A percentile compares a stretch with the other conserved stretches of the same genome.
Conservation (phyloP, 2,113 vertebrate species). For the Bungarus multicinctus region DNA sequence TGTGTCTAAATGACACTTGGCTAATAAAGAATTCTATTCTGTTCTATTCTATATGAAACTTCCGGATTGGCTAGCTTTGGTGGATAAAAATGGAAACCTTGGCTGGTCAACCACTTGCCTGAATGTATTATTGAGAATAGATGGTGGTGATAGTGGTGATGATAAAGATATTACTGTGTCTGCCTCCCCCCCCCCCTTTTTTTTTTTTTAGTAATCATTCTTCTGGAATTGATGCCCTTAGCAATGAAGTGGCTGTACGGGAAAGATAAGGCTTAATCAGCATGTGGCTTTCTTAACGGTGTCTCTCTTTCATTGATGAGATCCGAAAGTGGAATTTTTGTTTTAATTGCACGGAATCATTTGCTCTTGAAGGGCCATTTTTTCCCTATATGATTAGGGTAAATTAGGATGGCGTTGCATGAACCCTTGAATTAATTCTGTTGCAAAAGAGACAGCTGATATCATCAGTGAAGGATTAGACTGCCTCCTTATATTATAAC, state of each 20-base stretch:
- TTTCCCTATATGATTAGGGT: slow-evolving; percentile 47
- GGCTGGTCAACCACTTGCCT: not conserved
- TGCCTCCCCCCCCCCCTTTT: not conserved
- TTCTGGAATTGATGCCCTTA: slow-evolving; percentile 50
- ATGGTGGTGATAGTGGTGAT: not conserved
- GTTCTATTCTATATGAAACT: no score
- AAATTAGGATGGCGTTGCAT: slow-evolving; percentile 47
- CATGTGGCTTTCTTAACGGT: slow-evolving; percentile 62
- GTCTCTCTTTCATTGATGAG: slow-evolving; percentile 55
- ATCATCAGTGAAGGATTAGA: slow-evolving; percentile 1
- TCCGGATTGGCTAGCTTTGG: not conserved
- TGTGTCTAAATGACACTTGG: no score
- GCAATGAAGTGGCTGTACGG: slow-evolving; percentile 61
- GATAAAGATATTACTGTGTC: not conserved
- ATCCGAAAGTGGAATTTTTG: slow-evolving; percentile 60
- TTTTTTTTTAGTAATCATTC: slow-evolving; percentile 41
- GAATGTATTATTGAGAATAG: not conserved
- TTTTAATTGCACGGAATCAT: slow-evolving; percentile 60
- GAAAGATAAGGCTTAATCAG: slow-evolving; percentile 74
- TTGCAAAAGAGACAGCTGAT: slow-evolving; percentile 44
- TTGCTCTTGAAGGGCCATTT: slow-evolving; percentile 50
- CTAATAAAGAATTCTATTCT: no score
- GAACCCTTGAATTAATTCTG: slow-evolving; percentile 47
- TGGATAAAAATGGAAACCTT: not conserved
- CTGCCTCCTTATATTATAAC: not conserved